phyloP scores from a whole-genome alignment of 2,888 invertebrate species.

The Drosophila anomalata region DNA sequence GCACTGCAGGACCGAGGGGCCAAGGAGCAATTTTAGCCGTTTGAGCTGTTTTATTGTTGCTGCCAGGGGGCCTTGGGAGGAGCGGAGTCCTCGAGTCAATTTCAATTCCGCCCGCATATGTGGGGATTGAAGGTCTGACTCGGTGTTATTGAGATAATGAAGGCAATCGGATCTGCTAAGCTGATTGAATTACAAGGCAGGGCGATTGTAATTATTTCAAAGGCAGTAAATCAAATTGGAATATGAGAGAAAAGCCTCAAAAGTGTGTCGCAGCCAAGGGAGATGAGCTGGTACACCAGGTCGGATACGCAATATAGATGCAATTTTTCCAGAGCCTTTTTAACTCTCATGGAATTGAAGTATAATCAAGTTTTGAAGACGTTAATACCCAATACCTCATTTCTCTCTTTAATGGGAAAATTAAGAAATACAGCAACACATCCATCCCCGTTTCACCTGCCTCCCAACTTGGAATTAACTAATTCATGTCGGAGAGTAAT shows the following conservation, averaged over 20 bases:
- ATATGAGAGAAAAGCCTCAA: neutral
- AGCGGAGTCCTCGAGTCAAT: slow-evolving; percentile 6
- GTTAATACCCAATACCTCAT: neutral
- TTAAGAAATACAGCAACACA: neutral
- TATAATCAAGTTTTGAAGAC: neutral
- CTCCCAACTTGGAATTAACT: neutral
- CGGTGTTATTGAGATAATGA: slow-evolving; percentile 18
- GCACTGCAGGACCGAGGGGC: slow-evolving; percentile 9
- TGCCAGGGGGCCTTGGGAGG: neutral
- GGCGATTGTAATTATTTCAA: neutral
- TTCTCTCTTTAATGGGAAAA: neutral
- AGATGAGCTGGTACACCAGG: neutral
- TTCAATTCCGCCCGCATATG: slow-evolving; percentile 11
- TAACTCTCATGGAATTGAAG: neutral
- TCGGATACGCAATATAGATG: neutral
- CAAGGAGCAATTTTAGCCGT: slow-evolving; percentile 4
- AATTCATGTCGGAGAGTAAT: slow-evolving; percentile 14
- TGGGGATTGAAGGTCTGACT: slow-evolving; percentile 32
- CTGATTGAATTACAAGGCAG: slow-evolving; percentile 3
- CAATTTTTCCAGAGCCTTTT: neutral
- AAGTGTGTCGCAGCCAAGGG: too few relatives aligned
- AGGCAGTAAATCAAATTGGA: neutral
- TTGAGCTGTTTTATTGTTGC: slow-evolving; percentile 17
- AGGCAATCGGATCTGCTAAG: slow-evolving; percentile 16
- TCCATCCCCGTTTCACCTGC: neutral